These are phyloP conservation scores for Lagodon rhomboides DNA, from an alignment of 2,797 vertebrate species.

Conservation along the genomic window DNA sequence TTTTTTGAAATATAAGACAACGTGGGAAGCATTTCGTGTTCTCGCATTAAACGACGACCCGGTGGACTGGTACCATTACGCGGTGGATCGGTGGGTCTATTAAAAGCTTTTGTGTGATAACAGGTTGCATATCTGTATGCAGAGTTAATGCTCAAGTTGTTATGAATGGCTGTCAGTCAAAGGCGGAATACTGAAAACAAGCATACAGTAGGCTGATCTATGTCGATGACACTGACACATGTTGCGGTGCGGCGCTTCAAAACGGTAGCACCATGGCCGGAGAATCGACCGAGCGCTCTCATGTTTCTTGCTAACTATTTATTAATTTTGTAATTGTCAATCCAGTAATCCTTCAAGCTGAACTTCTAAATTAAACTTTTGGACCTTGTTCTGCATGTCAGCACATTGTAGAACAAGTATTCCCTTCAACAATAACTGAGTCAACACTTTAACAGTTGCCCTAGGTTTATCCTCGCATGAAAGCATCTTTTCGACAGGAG, in stretches of 20 bases:
- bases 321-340: neutral
- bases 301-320: neutral
- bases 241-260: neutral
- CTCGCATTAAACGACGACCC: no score
- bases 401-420: constrained; percentile 5
- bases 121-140: no score
- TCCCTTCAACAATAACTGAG: constrained; percentile 17
- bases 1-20: no score
- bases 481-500: constrained; percentile 33
- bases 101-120: no score
- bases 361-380: constrained; percentile 12
- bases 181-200: no score
- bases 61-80: no score
- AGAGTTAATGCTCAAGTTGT: no score
- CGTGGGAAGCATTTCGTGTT: no score
- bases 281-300: neutral
- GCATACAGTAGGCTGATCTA: neutral
- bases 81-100: no score
- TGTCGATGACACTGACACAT: neutral
- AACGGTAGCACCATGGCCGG: neutral
- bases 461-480: constrained; percentile 32
- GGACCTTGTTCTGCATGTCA: constrained; percentile 15
- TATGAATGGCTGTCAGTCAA: no score
- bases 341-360: neutral
- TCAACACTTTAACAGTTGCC: constrained; percentile 23